Conservation (phyloP, 2,113 vertebrate species). For the Pterocles burchelli region DNA sequence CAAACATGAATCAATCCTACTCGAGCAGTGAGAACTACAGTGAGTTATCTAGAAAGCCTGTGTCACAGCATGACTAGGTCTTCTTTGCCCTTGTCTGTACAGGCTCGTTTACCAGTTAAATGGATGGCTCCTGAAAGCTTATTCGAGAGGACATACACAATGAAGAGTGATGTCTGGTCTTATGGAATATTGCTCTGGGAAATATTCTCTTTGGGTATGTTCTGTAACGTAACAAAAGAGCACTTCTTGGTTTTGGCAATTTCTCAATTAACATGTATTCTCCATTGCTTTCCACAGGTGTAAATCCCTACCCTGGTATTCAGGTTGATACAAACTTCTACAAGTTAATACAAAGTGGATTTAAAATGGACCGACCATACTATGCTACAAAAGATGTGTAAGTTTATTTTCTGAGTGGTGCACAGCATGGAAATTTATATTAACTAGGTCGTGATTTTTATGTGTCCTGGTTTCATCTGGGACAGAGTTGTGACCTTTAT, state of each 20-base stretch:
- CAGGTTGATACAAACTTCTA: slow-evolving; percentile 91
- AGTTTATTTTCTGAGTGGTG: slow-evolving; percentile 42
- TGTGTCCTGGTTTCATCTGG: too few species aligned
- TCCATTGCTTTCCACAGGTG: slow-evolving; percentile 73
- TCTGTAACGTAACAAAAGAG: not conserved
- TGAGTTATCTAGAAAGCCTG: not conserved
- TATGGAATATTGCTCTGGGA: slow-evolving; percentile 97
- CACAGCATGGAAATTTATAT: not conserved
- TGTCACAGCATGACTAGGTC: not conserved
- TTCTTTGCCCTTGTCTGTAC: not conserved
- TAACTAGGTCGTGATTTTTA: not conserved
- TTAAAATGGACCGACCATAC: slow-evolving; percentile 93
- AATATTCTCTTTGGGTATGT: slow-evolving; percentile 94
- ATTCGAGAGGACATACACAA: slow-evolving; percentile 91
- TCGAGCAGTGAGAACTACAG: not conserved
- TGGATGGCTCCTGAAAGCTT: slow-evolving; percentile 99
- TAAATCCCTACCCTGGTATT: slow-evolving; percentile 95
- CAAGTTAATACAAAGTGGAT: slow-evolving; percentile 88
- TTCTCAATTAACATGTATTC: not conserved
- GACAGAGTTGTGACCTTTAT: not conserved
- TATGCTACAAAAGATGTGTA: slow-evolving; percentile 89
- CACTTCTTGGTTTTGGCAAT: not conserved
- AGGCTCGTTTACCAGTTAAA: slow-evolving; percentile 94
- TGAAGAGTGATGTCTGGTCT: slow-evolving; percentile 96
- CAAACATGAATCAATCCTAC: not conserved